Evolutionary conservation across 64 coral and sea anemone genomes (phyloP), one percentile per base, ranked within the genome.

Genomic region (Astreopora myriophthalma): DNA sequence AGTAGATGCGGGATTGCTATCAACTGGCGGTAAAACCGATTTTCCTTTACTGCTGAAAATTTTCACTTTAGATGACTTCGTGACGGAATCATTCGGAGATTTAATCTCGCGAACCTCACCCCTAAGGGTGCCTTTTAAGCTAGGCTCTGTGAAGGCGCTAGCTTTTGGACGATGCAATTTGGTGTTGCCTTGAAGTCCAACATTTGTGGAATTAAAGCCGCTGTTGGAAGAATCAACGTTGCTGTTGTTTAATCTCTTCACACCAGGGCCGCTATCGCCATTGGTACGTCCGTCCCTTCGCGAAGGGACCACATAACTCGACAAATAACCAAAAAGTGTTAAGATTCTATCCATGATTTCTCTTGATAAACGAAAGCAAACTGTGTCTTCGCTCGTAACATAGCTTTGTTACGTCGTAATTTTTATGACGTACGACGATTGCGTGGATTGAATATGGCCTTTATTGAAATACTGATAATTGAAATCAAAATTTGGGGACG

Each of bases 261-360:
- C 46, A 80, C 26, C 11, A 19, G 51, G 12, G 11, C 2, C 28
- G 31, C 31, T 63, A 25, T 31, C 51, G 33, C 55, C 17, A 32
- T 83, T 34, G 2, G 31, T 25, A 17, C 20, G 35, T 64, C 57
- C 57, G 38, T 64, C 65, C 22, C 55, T 3, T 83, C 31, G 64
- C 0, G 52, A 62, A 26, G 79, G 32, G 3, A 34, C 52, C 12
- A 82, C 51, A 34, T n/a, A 58, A 63, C 34, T 82, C 34, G 57
- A 51, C 63, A 82, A n/a, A 20, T 34, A 82, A 37, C 55, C 78
- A 30, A 82, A 33, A 63, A 82, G 58, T 1, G 78, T 62, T 22
- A 82, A 16, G 13, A 82, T 34, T 37, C 34, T 82, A 14, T 83
- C 79, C 79, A 83, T 83, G 58, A 32, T 36, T 83, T 83, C 22